These are phyloP conservation scores for Drosophila orosa DNA, from an alignment of 1,140 invertebrate genomes.

Conservation along the genomic window DNA sequence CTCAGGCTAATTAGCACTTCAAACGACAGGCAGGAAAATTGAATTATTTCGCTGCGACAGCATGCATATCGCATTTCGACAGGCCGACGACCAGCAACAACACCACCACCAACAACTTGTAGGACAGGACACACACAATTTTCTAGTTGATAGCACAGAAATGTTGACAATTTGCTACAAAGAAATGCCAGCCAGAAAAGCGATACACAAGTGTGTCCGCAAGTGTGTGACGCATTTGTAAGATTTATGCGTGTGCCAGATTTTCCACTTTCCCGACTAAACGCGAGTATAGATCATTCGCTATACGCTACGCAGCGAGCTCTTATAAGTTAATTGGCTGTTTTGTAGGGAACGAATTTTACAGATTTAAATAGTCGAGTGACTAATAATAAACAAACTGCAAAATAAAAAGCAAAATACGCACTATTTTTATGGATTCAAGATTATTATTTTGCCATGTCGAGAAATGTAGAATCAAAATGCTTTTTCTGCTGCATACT, in stretches of 20 bases:
- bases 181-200: slow-evolving; percentile 9
- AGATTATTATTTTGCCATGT: background rate
- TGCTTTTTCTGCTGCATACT: slow-evolving; percentile 26
- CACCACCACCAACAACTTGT: slow-evolving; percentile 39
- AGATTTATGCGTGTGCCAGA: slow-evolving; percentile 81
- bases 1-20: slow-evolving; percentile 72
- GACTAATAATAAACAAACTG: slow-evolving; percentile 32
- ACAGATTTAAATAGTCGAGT: slow-evolving; percentile 50
- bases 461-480: slow-evolving; percentile 10
- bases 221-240: slow-evolving; percentile 61
- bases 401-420: slow-evolving; percentile 12
- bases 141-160: slow-evolving; percentile 75
- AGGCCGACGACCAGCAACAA: slow-evolving; percentile 20
- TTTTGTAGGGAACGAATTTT: slow-evolving; percentile 41
- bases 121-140: slow-evolving; percentile 59
- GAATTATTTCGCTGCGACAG: slow-evolving; percentile 34
- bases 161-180: slow-evolving; percentile 64
- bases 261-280: slow-evolving; percentile 61
- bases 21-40: slow-evolving; percentile 45
- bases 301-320: slow-evolving; percentile 14
- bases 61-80: slow-evolving; percentile 47
- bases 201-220: slow-evolving; percentile 33
- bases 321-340: slow-evolving; percentile 63
- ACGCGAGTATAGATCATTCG: slow-evolving; percentile 30
- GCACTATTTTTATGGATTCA: slow-evolving; percentile 19